These are phyloP conservation scores for Patiria pectinifera DNA, from an alignment of 53 echinoderm and acorn worm species.

Conservation along the genomic window DNA sequence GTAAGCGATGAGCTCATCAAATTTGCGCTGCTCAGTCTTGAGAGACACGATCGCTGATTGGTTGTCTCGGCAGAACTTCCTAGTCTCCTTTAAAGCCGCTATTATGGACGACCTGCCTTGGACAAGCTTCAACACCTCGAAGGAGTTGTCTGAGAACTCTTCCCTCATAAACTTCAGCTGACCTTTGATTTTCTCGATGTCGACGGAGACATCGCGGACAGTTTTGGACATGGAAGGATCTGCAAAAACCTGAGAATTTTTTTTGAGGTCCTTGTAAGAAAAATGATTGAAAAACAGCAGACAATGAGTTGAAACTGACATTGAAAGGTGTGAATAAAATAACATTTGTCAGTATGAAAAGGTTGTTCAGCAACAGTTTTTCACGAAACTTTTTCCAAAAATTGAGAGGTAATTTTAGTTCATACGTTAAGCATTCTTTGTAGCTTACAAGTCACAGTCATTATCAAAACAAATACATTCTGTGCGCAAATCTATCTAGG, in stretches of 20 bases:
- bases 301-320: no score
- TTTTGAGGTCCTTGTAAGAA: no score
- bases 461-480: no score
- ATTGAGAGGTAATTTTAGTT: no score
- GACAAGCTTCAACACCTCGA: slow-evolving; percentile 75
- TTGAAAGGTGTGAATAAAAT: no score
- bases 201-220: slow-evolving; percentile 74
- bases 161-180: slow-evolving; percentile 76
- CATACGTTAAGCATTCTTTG: no score
- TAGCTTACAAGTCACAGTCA: no score
- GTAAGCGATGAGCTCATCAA: slow-evolving; percentile 76
- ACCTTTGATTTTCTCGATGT: slow-evolving; percentile 75
- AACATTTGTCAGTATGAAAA: no score
- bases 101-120: slow-evolving; percentile 73
- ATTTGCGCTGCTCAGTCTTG: slow-evolving; percentile 50
- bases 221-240: slow-evolving; percentile 81
- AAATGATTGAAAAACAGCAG: no score
- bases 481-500: no score
- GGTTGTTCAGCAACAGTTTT: no score
- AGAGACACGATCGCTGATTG: slow-evolving; percentile 47
- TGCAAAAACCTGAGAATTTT: slow-evolving; percentile 69
- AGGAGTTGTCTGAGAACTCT: slow-evolving; percentile 82
- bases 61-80: slow-evolving; percentile 57
- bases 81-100: slow-evolving; percentile 70
- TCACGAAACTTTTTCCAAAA: no score